phyloP scores from a whole-genome alignment of 2,888 invertebrate species.

The Heliconius sara region DNA sequence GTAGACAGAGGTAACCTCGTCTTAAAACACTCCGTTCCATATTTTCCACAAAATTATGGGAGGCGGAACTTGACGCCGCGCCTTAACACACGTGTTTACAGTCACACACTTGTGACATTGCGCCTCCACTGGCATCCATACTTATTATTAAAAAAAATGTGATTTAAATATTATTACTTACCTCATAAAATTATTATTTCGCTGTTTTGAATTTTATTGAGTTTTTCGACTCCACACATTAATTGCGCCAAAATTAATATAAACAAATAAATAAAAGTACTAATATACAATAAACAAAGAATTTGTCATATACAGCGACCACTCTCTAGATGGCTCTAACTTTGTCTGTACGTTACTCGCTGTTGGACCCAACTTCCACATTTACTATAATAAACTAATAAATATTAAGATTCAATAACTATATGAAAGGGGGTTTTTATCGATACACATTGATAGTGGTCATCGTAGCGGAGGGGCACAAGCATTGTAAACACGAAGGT shows the following conservation, averaged over 20 bases:
- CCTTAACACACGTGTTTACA: too few relatives aligned
- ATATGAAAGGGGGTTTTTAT: not conserved
- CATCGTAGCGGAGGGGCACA: too few relatives aligned
- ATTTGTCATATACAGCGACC: slow-evolving; percentile 5
- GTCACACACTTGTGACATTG: too few relatives aligned
- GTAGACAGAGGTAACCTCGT: too few relatives aligned
- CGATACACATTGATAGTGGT: not conserved
- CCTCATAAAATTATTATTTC: not conserved
- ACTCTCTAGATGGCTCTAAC: not conserved
- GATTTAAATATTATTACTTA: not conserved
- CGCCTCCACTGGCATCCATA: too few relatives aligned
- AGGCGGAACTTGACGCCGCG: too few relatives aligned
- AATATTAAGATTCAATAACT: not conserved
- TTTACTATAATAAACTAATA: not conserved
- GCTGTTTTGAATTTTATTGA: not conserved
- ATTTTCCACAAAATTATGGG: too few relatives aligned
- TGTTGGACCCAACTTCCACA: not conserved
- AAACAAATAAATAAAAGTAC: not conserved
- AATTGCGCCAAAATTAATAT: not conserved
- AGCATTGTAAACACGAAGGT: too few relatives aligned
- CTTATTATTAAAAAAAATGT: not conserved
- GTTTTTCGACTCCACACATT: not conserved
- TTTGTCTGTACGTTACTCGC: slow-evolving; percentile 2
- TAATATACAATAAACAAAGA: not conserved
- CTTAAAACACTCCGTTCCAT: too few relatives aligned